Conservation (phyloP, 2,888 invertebrate genomes). For the Eupelmus urozonus region DNA sequence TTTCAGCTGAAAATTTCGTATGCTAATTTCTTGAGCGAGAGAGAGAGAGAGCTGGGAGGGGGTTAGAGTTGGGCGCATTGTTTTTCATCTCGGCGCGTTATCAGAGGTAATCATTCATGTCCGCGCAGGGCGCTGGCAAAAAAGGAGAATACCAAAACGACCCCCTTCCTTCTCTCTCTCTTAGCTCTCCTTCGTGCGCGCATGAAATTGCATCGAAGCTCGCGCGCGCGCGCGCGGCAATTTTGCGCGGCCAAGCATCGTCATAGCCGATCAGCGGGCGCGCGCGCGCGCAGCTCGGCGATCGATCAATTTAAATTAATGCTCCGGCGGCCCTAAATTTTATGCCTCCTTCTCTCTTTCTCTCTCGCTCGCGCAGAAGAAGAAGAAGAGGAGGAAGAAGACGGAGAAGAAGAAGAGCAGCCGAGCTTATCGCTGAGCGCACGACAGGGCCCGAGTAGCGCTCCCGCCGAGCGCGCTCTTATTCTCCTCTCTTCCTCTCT, state of each 20-base stretch:
- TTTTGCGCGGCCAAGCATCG: constrained; percentile 37
- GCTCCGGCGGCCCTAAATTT: constrained; percentile 60
- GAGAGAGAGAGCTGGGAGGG: no score
- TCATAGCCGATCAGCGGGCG: constrained; percentile 52
- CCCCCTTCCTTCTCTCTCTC: constrained; percentile 12
- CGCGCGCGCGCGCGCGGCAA: constrained; percentile 28
- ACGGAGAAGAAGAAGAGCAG: constrained; percentile 26
- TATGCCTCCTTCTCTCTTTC: constrained; percentile 20
- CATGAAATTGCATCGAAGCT: constrained; percentile 49
- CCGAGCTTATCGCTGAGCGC: constrained; percentile 39
- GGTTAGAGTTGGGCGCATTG: no score
- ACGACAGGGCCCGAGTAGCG: constrained; percentile 56
- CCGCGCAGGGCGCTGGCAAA: constrained; percentile 17
- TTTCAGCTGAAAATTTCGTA: constrained; percentile 53
- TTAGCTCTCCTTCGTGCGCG: neutral
- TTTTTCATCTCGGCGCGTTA: constrained; percentile 56
- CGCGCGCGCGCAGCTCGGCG: constrained; percentile 44
- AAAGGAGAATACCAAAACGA: constrained; percentile 23
- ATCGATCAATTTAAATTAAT: constrained; percentile 64
- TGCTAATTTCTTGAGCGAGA: constrained; percentile 43
- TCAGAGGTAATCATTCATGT: constrained; percentile 58
- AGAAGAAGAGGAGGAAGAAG: constrained; percentile 29
- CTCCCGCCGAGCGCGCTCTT: constrained; percentile 57
- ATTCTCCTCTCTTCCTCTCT: constrained; percentile 57
- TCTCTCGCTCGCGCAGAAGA: constrained; percentile 12